Evolutionary conservation across 2,888 invertebrate species (phyloP).

Genomic region (Thecocarcelia acutangulata): DNA sequence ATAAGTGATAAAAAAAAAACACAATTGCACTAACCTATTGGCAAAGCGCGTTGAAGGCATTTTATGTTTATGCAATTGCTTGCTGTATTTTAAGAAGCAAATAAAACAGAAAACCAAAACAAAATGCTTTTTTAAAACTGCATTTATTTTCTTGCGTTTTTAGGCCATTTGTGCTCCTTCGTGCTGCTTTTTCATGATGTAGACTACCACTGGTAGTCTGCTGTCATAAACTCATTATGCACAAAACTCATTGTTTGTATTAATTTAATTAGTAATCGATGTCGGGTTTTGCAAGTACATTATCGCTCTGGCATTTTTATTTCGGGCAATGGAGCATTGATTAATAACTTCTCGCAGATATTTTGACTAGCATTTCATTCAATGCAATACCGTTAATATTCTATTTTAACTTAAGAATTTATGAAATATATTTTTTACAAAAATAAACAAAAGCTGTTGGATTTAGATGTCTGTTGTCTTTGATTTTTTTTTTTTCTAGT

Average conservation of each 20-base stretch:
- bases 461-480: too few species aligned
- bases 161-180: slow-evolving; percentile 51
- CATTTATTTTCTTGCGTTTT: slow-evolving; percentile 35
- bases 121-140: slow-evolving; percentile 46
- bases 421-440: too few species aligned
- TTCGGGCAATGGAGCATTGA: neutral
- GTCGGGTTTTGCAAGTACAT: slow-evolving; percentile 24
- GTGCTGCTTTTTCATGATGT: slow-evolving; percentile 20
- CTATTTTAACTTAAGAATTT: too few species aligned
- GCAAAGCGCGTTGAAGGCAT: slow-evolving; percentile 70
- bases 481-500: too few species aligned
- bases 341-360: neutral
- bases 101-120: slow-evolving; percentile 54
- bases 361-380: neutral
- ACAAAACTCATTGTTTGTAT: slow-evolving; percentile 25
- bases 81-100: slow-evolving; percentile 43
- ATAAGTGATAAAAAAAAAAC: neutral
- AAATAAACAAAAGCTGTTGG: too few species aligned
- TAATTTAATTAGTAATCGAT: slow-evolving; percentile 63
- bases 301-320: neutral
- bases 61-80: slow-evolving; percentile 25
- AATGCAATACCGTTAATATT: too few species aligned
- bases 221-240: slow-evolving; percentile 38
- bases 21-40: slow-evolving; percentile 65
- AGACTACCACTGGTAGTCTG: slow-evolving; percentile 29